Conservation (phyloP, 35 echinoderm and acorn worm species). For the Chiridota heheva region DNA sequence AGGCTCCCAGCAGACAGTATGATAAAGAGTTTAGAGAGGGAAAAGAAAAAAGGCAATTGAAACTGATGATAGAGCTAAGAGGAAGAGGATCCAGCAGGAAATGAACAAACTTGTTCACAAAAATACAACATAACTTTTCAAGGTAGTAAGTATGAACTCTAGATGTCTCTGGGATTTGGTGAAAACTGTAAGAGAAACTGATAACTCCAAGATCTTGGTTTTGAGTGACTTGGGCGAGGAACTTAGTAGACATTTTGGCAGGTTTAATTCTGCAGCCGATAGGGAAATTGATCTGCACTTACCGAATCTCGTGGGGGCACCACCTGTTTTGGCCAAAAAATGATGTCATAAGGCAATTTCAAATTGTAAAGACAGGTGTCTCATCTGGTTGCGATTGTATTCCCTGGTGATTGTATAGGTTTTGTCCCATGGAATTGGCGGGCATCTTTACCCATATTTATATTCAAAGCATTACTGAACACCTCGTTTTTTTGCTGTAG, state of each 20-base stretch:
- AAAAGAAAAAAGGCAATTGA: conserved; percentile 11
- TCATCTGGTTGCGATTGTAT: background rate
- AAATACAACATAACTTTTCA: background rate
- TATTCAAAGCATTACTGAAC: no score
- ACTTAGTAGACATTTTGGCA: background rate
- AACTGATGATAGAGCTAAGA: background rate
- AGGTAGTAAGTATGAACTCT: background rate
- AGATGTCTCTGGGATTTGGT: background rate
- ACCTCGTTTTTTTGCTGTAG: no score
- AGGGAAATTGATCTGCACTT: background rate
- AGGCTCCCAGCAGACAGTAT: background rate
- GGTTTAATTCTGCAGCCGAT: background rate
- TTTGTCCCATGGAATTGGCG: no score
- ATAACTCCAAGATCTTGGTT: background rate
- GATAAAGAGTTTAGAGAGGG: conserved; percentile 1
- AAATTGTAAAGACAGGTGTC: background rate
- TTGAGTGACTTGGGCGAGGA: background rate
- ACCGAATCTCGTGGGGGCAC: background rate
- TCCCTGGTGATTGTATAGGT: no score
- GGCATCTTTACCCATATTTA: no score
- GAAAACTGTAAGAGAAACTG: conserved; percentile 1
- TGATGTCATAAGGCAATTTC: conserved; percentile 5
- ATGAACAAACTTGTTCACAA: conserved; percentile 16
- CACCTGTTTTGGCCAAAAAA: background rate
- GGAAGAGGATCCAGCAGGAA: conserved; percentile 10